phyloP scores from a whole-genome alignment of 2,797 vertebrate genomes.

The Ateles fusciceps region DNA sequence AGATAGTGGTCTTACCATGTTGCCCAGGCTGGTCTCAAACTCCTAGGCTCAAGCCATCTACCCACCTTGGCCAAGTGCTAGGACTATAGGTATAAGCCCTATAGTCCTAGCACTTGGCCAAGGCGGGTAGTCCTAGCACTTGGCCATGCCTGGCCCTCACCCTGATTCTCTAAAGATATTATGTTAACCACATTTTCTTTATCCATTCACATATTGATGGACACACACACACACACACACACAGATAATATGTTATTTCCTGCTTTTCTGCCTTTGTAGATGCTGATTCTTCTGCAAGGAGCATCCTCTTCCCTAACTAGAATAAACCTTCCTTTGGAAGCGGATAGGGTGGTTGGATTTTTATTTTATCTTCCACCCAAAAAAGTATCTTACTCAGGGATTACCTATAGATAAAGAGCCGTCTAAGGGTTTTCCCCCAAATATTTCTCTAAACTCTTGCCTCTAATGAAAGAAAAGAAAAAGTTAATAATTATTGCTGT shows the following conservation, averaged over 20 bases:
- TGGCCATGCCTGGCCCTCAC: too few relatives aligned
- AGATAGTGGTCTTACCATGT: too few relatives aligned
- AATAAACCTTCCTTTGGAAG: background rate
- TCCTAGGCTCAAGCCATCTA: too few relatives aligned
- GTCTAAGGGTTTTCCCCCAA: background rate
- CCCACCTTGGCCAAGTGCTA: too few relatives aligned
- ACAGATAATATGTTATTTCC: background rate
- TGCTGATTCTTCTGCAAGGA: background rate
- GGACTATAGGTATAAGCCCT: too few relatives aligned
- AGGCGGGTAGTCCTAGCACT: too few relatives aligned
- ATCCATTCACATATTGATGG: too few relatives aligned
- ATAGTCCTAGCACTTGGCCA: too few relatives aligned
- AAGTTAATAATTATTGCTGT: background rate
- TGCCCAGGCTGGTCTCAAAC: too few relatives aligned
- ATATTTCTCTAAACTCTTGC: constrained; percentile 16
- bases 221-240: too few relatives aligned
- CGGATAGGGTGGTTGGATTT: background rate
- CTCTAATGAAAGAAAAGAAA: constrained; percentile 45
- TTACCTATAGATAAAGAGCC: background rate
- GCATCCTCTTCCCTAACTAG: background rate
- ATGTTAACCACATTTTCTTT: too few relatives aligned
- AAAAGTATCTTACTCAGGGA: background rate
- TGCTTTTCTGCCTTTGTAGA: constrained; percentile 9
- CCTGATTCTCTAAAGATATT: too few relatives aligned
- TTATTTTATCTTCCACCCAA: constrained; percentile 10